Evolutionary conservation across 2,888 invertebrate species (phyloP), one percentile per base, ranked within the genome.

Genomic region (Mechanitis messenoides): DNA sequence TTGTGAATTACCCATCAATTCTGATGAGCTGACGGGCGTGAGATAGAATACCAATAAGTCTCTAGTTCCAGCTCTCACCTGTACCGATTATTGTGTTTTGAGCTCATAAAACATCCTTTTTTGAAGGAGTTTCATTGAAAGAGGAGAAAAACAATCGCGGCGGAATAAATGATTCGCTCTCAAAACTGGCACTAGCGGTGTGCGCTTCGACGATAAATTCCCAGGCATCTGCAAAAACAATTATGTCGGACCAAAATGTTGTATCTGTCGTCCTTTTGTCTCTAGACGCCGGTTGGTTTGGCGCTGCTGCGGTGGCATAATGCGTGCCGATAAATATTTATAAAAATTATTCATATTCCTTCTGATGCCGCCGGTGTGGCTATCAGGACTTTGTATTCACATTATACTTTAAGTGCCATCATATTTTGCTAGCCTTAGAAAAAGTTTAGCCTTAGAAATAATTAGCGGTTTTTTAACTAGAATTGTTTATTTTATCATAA

Each of bases 311-410:
- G 71, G 76, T 75, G 76, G 80, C 78, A 84, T 83, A 81, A 85
- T 83, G 82, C 78, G 77, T 76, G 78, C 76, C 74, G 81, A 83
- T 86, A 84, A 85, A 89, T 88, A 86, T 88, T 88, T 85, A 87
- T 87, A 79, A 79, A 84, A 85, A 86, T 86, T 85, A 87, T 87
- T 86, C 85, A 85, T 87, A 84, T 84, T 81, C 72, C 71, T 64
- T 61, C 55, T 60, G 63, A 61, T 61, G 62, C 62, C 67, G 65
- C 67, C 67, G 61, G 62, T 60, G 66, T 55, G 62, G 62, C 53
- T 65, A 60, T 58, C 63, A 66, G 76, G 66, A 63, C 46, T 54
- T 50, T 50, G 11, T 50, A 50, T 50, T 50, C 50, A 50, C 11
- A 7, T 50, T 11, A 50, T 50, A 50, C 31, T 50, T 31, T 31